phyloP scores from a whole-genome alignment of 2,797 vertebrate genomes.

The Periophthalmus magnuspinnatus region DNA sequence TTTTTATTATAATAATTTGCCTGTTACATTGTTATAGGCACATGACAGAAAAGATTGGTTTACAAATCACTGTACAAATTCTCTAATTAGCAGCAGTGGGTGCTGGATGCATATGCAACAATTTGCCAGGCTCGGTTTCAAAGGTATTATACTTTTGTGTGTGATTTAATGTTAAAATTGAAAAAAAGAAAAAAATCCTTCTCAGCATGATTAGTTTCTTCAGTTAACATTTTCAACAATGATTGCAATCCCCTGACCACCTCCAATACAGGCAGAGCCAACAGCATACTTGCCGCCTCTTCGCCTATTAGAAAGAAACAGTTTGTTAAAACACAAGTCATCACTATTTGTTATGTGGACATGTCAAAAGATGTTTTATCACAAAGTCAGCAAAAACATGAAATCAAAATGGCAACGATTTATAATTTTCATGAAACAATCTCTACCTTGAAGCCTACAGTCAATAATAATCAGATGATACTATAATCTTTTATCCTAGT shows the following conservation, averaged over 20 bases:
- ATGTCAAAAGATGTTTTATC: too few relatives aligned
- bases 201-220: conserved; percentile 10
- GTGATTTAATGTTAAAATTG: conserved; percentile 3
- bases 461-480: too few relatives aligned
- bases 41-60: not conserved
- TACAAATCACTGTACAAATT: not conserved
- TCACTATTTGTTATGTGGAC: not conserved
- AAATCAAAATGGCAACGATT: too few relatives aligned
- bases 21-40: too few relatives aligned
- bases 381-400: too few relatives aligned
- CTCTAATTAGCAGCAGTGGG: not conserved
- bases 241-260: conserved; percentile 93
- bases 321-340: not conserved
- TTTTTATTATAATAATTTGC: too few relatives aligned
- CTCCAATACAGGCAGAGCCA: conserved; percentile 95
- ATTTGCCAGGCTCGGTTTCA: conserved; percentile 5
- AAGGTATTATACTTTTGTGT: not conserved
- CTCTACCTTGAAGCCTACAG: too few relatives aligned
- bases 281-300: conserved; percentile 89
- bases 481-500: too few relatives aligned
- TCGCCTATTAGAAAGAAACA: conserved; percentile 74
- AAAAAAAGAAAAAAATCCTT: not conserved
- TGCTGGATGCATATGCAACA: not conserved
- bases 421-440: too few relatives aligned
- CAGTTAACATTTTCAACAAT: conserved; percentile 78